Percentiles rank a stretch among this genome's conserved stretches.
Evolutionary conservation across 2,888 invertebrate species (phyloP).

Genomic region (Prosapia bicincta): DNA sequence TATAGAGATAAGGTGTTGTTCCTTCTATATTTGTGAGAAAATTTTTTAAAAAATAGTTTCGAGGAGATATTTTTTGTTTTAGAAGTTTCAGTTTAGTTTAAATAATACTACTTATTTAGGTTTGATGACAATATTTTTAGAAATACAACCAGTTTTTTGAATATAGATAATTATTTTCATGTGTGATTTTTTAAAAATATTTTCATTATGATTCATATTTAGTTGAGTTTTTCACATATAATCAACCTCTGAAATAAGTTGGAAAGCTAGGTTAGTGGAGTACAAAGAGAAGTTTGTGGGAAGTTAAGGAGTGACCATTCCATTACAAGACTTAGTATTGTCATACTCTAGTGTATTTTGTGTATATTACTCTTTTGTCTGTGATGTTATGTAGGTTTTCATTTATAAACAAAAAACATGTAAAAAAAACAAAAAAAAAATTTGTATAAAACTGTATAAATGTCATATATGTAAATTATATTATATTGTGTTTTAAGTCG

Average conservation of each 20-base stretch:
- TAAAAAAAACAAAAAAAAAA: not conserved
- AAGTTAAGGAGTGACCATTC: not conserved
- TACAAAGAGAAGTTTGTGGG: not conserved
- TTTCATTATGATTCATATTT: no score
- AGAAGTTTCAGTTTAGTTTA: no score
- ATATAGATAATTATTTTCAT: no score
- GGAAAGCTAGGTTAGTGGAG: not conserved
- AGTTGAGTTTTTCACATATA: no score
- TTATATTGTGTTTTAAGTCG: slow-evolving; percentile 16
- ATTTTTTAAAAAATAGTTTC: no score
- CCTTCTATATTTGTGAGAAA: no score
- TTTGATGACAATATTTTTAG: no score
- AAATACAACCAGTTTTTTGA: no score
- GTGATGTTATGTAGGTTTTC: slow-evolving; percentile 20
- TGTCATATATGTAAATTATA: slow-evolving; percentile 29
- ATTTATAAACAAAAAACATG: not conserved
- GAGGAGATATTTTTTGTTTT: no score
- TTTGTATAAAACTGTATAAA: slow-evolving; percentile 29
- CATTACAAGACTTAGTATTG: not conserved
- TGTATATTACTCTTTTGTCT: slow-evolving; percentile 13
- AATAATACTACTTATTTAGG: no score
- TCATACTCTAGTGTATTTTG: not conserved
- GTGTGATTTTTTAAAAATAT: no score
- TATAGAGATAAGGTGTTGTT: no score
- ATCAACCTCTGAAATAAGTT: not conserved